Evolutionary conservation across 2,113 vertebrate species (phyloP).

Genomic region (Herpailurus yagouaroundi): DNA sequence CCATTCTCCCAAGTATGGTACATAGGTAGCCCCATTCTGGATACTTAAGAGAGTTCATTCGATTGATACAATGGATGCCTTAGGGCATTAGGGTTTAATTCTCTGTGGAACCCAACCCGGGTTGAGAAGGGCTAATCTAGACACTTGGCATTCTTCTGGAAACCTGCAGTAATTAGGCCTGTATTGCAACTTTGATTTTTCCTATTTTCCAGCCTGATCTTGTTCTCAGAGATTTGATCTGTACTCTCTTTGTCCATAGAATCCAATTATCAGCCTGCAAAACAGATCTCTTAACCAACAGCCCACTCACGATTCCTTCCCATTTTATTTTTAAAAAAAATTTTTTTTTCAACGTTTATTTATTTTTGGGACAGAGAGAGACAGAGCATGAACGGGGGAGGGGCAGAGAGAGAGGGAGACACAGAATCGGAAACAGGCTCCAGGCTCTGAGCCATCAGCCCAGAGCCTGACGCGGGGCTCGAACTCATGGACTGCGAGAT

Average conservation of each 20-base stretch:
- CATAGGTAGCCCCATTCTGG: neutral
- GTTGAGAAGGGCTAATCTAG: conserved; percentile 18
- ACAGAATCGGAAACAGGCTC: too few relatives aligned
- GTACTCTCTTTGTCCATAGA: neutral
- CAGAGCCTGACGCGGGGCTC: too few relatives aligned
- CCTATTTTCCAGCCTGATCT: neutral
- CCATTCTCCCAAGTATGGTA: neutral
- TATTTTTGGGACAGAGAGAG: too few relatives aligned
- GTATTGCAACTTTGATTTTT: conserved; percentile 8
- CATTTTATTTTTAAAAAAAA: too few relatives aligned
- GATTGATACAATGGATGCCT: conserved; percentile 3
- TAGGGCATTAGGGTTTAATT: neutral
- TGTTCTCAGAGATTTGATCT: conserved; percentile 2
- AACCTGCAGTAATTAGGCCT: conserved; percentile 18
- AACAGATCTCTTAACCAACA: neutral
- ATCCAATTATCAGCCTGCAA: neutral
- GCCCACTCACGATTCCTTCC: neutral
- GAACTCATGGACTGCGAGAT: too few relatives aligned
- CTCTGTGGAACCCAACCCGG: neutral
- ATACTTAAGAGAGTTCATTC: neutral
- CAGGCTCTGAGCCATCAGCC: too few relatives aligned
- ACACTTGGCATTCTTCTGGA: neutral
- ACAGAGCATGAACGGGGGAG: too few relatives aligned
- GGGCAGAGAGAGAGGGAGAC: too few relatives aligned
- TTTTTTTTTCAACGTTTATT: too few relatives aligned